A percentile compares a stretch with the other conserved stretches of the same genome.
These are phyloP conservation scores for Conistra vaccinii DNA, from an alignment of 2,888 invertebrate genomes.

Conservation along the genomic window DNA sequence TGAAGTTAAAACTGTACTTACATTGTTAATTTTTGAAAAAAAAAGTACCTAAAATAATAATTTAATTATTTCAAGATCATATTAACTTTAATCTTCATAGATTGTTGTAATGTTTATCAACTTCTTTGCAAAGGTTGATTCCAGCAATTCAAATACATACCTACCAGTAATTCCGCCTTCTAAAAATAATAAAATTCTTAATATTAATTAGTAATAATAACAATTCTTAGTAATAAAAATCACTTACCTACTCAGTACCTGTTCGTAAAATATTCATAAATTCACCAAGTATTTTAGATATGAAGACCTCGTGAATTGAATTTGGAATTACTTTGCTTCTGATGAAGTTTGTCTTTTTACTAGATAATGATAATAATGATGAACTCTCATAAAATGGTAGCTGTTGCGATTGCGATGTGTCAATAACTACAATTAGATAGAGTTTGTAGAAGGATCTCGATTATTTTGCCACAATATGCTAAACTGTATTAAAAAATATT, in stretches of 20 bases:
- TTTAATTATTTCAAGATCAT: neutral
- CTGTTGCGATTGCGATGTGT: neutral
- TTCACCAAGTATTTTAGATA: slow-evolving; percentile 43
- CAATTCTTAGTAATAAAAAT: slow-evolving; percentile 10
- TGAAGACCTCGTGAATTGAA: slow-evolving; percentile 16
- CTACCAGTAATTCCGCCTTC: slow-evolving; percentile 4
- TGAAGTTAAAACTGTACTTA: neutral
- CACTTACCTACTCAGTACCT: slow-evolving; percentile 11
- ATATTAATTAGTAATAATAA: neutral
- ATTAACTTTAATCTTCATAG: neutral
- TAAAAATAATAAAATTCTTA: slow-evolving; percentile 4
- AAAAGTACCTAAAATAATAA: neutral
- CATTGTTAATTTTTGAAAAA: neutral
- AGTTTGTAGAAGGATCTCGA: neutral
- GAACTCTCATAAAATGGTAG: neutral
- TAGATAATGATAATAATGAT: neutral
- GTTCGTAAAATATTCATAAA: slow-evolving; percentile 44
- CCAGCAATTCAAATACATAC: slow-evolving; percentile 24
- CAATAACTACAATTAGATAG: neutral
- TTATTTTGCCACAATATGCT: neutral
- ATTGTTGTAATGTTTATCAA: neutral
- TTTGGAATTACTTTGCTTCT: neutral
- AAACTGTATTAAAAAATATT: too few relatives aligned
- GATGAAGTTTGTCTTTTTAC: neutral
- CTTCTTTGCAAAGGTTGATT: slow-evolving; percentile 11